Percentiles rank a stretch among this genome's conserved stretches.
These are phyloP conservation scores for Mormoops blainvillei DNA, from an alignment of 2,113 vertebrate species.

Conservation along the genomic window DNA sequence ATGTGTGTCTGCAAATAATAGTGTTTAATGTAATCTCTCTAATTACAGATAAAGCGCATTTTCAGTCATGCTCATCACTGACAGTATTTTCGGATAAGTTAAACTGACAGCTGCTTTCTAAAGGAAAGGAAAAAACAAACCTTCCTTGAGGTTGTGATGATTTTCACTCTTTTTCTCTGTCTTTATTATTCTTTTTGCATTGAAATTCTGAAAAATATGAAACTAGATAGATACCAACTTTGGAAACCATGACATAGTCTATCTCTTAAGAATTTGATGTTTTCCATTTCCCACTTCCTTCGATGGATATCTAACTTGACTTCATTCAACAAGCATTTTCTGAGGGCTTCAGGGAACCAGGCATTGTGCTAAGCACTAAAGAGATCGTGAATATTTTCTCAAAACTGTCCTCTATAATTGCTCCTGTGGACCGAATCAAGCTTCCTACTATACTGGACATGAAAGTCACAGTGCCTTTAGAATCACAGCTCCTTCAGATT, in stretches of 20 bases:
- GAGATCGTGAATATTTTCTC: background rate
- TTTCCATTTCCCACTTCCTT: background rate
- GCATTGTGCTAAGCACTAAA: background rate
- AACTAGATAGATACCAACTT: slow-evolving; percentile 29
- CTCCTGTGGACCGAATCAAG: background rate
- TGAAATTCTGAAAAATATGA: slow-evolving; percentile 55
- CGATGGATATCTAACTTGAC: background rate
- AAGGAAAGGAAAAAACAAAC: slow-evolving; percentile 61
- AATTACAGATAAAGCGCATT: slow-evolving; percentile 77
- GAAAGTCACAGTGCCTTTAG: background rate
- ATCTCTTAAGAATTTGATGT: background rate
- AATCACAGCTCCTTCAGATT: background rate
- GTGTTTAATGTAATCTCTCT: slow-evolving; percentile 79
- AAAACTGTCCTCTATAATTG: background rate
- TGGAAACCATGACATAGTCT: background rate
- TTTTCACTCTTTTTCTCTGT: background rate
- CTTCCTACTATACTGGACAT: background rate
- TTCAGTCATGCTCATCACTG: slow-evolving; percentile 74
- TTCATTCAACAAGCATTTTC: slow-evolving; percentile 19
- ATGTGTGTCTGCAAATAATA: slow-evolving; percentile 79
- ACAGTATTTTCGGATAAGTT: slow-evolving; percentile 74
- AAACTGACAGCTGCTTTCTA: slow-evolving; percentile 76
- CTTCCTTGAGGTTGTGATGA: slow-evolving; percentile 61
- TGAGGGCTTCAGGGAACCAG: background rate
- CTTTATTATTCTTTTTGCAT: background rate